Percentiles rank a stretch among this genome's conserved stretches.
Conservation (phyloP, 1,140 invertebrate species). For the Varroa destructor region DNA sequence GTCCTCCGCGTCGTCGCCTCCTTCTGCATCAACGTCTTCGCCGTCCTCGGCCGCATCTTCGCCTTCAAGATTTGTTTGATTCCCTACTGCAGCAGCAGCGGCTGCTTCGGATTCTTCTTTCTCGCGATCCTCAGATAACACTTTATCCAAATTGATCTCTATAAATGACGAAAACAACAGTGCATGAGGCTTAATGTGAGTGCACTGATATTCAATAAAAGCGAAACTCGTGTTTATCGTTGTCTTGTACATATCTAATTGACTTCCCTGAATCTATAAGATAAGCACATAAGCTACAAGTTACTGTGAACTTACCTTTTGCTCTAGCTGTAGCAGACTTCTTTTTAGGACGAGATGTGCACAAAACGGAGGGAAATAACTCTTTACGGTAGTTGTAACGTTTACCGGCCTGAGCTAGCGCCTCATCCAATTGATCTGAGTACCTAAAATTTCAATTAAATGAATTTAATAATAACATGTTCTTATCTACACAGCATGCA, state of each 20-base stretch:
- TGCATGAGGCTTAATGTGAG: background rate
- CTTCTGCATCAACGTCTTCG: slow-evolving; percentile 9
- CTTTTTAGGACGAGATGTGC: background rate
- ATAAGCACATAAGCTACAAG: no score
- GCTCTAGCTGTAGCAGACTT: background rate
- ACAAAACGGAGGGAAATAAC: background rate
- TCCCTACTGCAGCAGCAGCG: no score
- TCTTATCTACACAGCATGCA: no score
- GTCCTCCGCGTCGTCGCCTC: background rate
- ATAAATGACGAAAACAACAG: background rate
- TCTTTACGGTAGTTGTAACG: background rate
- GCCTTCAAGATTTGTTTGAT: no score
- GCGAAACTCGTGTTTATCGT: no score
- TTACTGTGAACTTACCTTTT: background rate
- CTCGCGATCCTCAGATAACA: slow-evolving; percentile 8
- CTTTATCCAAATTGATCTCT: slow-evolving; percentile 23
- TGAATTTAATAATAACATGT: no score
- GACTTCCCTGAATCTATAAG: no score
- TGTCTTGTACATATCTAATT: no score
- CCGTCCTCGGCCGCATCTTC: no score
- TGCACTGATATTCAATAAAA: background rate
- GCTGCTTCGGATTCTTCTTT: no score
- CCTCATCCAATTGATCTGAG: slow-evolving; percentile 7
- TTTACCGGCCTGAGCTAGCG: background rate
- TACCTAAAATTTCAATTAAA: no score